Percentiles rank a stretch among this genome's conserved stretches.
phyloP scores from a whole-genome alignment of 2,888 invertebrate species.

The Acronicta leporina region DNA sequence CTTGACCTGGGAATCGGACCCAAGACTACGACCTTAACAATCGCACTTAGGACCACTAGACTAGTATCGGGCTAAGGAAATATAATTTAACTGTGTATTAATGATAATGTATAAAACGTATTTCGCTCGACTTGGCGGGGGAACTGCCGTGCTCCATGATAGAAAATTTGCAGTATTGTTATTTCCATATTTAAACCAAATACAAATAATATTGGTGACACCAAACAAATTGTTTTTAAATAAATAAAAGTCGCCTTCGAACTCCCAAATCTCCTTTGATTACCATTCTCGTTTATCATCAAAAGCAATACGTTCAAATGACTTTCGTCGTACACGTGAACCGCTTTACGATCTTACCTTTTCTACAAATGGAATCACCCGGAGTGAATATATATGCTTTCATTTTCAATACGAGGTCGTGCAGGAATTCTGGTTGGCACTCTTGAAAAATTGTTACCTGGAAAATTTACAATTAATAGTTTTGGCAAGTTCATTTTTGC shows the following conservation, averaged over 20 bases:
- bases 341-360: conserved; percentile 88
- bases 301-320: conserved; percentile 22
- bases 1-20: too few species aligned
- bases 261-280: conserved; percentile 7
- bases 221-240: conserved; percentile 9
- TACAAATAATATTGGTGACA: background rate
- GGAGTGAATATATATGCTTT: conserved; percentile 99
- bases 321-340: conserved; percentile 17
- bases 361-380: conserved; percentile 98
- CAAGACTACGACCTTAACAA: too few species aligned
- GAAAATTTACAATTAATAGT: conserved; percentile 56
- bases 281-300: conserved; percentile 18
- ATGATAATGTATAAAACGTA: too few species aligned
- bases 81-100: too few species aligned
- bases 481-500: background rate
- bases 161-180: too few species aligned
- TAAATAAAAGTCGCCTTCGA: background rate
- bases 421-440: conserved; percentile 98
- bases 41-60: too few species aligned
- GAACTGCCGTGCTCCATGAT: too few species aligned
- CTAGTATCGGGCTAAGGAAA: too few species aligned
- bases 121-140: too few species aligned
- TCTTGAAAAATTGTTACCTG: conserved; percentile 99
- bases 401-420: conserved; percentile 99
- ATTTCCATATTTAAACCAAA: background rate